Evolutionary conservation across 2,888 invertebrate genomes (phyloP).

Genomic region (Calliscelio sp.): DNA sequence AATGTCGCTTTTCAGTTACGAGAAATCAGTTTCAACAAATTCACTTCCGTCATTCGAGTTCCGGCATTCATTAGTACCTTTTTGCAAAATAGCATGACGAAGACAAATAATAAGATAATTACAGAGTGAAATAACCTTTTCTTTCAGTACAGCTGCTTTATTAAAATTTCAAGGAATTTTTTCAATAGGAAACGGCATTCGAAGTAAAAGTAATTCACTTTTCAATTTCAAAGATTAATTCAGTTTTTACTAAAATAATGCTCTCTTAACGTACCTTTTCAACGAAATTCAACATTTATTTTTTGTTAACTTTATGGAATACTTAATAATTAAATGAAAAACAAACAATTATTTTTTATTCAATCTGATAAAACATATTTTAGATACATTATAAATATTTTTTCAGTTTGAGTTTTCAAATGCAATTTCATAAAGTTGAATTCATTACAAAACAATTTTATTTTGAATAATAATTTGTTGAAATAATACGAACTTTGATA

Average conservation of each 20-base stretch:
- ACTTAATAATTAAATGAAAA: neutral
- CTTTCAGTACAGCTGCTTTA: conserved; percentile 14
- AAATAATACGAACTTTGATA: conserved; percentile 10
- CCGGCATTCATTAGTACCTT: conserved; percentile 50
- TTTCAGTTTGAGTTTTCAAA: conserved; percentile 7
- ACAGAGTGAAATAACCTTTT: conserved; percentile 54
- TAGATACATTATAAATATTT: neutral
- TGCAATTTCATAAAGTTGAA: conserved; percentile 21
- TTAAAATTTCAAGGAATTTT: conserved; percentile 28
- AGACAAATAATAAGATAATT: conserved; percentile 67
- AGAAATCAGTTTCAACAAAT: conserved; percentile 61
- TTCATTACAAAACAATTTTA: too few relatives aligned
- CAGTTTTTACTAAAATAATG: conserved; percentile 29
- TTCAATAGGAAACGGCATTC: conserved; percentile 35
- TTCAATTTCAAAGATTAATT: conserved; percentile 51
- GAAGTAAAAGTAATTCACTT: conserved; percentile 44
- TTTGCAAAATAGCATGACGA: conserved; percentile 58
- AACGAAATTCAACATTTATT: neutral
- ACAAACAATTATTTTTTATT: too few relatives aligned
- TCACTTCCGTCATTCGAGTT: conserved; percentile 55
- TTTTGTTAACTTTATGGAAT: neutral
- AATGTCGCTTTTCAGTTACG: conserved; percentile 64
- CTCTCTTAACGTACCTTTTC: conserved; percentile 17
- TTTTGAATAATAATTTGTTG: too few relatives aligned
- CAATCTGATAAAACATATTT: too few relatives aligned